Conservation (phyloP, 2,113 vertebrate genomes). For the Puntigrus tetrazona region DNA sequence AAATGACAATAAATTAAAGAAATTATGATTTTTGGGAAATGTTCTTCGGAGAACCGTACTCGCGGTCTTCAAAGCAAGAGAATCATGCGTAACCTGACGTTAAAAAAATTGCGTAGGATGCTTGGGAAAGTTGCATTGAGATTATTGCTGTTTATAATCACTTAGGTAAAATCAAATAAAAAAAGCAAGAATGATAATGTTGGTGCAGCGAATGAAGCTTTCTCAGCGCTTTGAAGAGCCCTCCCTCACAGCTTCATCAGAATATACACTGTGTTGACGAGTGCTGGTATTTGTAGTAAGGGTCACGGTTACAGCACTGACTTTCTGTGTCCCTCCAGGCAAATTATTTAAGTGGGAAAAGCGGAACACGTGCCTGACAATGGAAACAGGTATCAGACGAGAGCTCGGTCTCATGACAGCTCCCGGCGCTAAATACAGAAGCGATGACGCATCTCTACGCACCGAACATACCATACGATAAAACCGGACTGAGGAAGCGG, state of each 20-base stretch:
- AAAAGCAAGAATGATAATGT: not conserved
- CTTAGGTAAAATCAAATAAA: not conserved
- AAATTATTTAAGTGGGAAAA: not conserved
- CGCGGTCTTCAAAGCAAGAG: not conserved
- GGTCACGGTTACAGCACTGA: constrained; percentile 35
- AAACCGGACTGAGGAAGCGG: not conserved
- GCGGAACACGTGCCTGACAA: constrained; percentile 27
- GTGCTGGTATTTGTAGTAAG: constrained; percentile 22
- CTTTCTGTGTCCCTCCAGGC: not conserved
- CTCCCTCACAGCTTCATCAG: not conserved
- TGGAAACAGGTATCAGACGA: constrained; percentile 34
- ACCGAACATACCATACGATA: constrained; percentile 10
- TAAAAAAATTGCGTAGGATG: not conserved
- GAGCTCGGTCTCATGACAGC: not conserved
- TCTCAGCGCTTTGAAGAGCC: not conserved
- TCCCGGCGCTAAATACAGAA: constrained; percentile 37
- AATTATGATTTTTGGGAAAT: no score
- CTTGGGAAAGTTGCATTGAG: not conserved
- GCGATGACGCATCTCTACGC: constrained; percentile 26
- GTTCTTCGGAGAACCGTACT: no score
- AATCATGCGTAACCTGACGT: not conserved
- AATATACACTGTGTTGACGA: not conserved
- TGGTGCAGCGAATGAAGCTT: not conserved
- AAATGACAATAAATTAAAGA: not conserved
- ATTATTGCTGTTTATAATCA: not conserved